Evolutionary conservation across 1,140 invertebrate species (phyloP), one percentile per base, ranked within the genome.

Genomic region (Halictus rubicundus): DNA sequence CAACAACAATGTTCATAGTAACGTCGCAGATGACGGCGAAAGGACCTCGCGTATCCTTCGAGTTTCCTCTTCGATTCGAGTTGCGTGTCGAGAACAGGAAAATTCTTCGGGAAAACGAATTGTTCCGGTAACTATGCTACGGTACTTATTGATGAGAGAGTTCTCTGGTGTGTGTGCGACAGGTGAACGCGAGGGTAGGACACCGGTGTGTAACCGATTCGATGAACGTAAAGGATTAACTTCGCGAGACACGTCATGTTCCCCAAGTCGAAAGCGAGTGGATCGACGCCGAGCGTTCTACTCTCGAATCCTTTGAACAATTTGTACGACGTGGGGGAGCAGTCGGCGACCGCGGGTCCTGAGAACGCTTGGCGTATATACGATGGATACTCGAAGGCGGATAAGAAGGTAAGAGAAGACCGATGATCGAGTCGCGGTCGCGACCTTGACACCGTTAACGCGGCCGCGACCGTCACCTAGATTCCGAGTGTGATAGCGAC

Each of bases 311-410:
- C 98, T 5, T 98, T 99, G 85, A 95, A 95, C 82, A 96, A 98
- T 87, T 96, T 96, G 91, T 99, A 97, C 93, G 97, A 98, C 80
- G 95, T 98, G 70, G 97, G 97, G n/a, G 96, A 97, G 87, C 96
- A 97, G 89, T 94, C 95, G 64, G 97, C 96, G 27, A 97, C 96
- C 70, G 97, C 97, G 25, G 98, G 98, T 0, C 98, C 98, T 0
- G 97, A 98, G 88, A 95, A 97, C 77, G 95, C 97, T 10, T 99
- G 98, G 98, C 96, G 96, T 87, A 97, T 99, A 76, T 96, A 98
- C 89, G 98, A 99, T 85, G 98, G 96, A 0, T 96, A 96, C 87
- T 93, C 97, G 74, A 98, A 98, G 91, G 96, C 95, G 65, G 98
- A 99, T 88, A 96, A 96, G 83, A 98, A 98, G 96, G 98, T 99